Percentiles rank a stretch among this genome's conserved stretches.
Evolutionary conservation across 2,888 invertebrate species (phyloP).

Genomic region (Brachyptera risi): DNA sequence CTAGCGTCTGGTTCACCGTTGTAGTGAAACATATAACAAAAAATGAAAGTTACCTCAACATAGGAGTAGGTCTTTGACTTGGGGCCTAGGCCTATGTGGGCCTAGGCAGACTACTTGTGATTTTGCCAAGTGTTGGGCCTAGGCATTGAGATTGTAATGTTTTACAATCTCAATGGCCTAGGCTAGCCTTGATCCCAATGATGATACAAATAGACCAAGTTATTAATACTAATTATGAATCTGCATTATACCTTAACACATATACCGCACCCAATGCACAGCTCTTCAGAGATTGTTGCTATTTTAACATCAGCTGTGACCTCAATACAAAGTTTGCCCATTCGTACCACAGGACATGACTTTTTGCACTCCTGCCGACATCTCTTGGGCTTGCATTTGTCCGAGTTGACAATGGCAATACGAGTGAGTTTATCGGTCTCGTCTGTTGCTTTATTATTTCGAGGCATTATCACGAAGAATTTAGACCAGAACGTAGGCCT

Average conservation of each 20-base stretch:
- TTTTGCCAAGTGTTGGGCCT: too few species aligned
- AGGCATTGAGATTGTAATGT: too few species aligned
- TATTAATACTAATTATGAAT: background rate
- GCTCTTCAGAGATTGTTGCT: conserved; percentile 93
- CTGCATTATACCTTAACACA: conserved; percentile 80
- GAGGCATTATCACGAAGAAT: conserved; percentile 53
- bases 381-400: conserved; percentile 98
- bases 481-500: background rate
- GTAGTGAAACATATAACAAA: too few species aligned
- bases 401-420: conserved; percentile 96
- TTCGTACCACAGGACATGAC: conserved; percentile 96
- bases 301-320: conserved; percentile 94
- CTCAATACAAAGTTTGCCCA: conserved; percentile 99
- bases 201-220: background rate
- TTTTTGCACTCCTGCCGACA: conserved; percentile 99
- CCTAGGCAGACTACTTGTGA: too few species aligned
- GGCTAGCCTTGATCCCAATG: background rate
- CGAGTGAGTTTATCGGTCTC: conserved; percentile 92
- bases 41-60: too few species aligned
- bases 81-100: too few species aligned
- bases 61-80: too few species aligned
- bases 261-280: conserved; percentile 99
- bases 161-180: background rate
- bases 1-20: too few species aligned
- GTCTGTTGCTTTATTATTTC: conserved; percentile 67